These are phyloP conservation scores for Amyelois transitella DNA, from an alignment of 1,140 invertebrate species.

Conservation along the genomic window DNA sequence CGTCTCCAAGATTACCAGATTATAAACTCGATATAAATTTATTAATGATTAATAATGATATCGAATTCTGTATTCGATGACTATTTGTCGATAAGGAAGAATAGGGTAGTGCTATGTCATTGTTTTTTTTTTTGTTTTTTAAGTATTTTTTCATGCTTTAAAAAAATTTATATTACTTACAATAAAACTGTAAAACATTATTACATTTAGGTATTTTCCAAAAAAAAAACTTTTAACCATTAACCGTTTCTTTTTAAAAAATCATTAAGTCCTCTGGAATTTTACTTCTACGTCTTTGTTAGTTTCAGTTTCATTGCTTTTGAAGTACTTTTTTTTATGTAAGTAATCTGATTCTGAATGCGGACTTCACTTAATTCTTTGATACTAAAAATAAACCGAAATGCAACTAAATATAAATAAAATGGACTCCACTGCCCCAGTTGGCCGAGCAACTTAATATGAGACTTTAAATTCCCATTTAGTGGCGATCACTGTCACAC, in stretches of 20 bases:
- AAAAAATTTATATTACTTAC: not conserved
- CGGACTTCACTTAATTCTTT: too few species aligned
- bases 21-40: constrained; percentile 62
- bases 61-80: constrained; percentile 29
- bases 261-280: too few species aligned
- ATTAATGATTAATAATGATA: constrained; percentile 69
- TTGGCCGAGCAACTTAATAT: constrained; percentile 27
- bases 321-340: too few species aligned
- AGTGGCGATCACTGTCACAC: constrained; percentile 36
- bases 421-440: not conserved
- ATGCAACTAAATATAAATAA: not conserved
- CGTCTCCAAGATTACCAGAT: constrained; percentile 45
- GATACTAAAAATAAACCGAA: not conserved
- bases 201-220: too few species aligned
- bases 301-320: too few species aligned
- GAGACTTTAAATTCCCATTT: constrained; percentile 52
- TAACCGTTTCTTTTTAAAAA: too few species aligned
- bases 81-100: not conserved
- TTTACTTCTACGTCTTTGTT: too few species aligned
- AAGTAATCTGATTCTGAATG: too few species aligned
- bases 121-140: not conserved
- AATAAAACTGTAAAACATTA: too few species aligned
- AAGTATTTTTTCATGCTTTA: not conserved
- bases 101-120: not conserved
- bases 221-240: too few species aligned